A percentile compares a stretch with the other conserved stretches of the same genome.
phyloP scores from a whole-genome alignment of 2,888 invertebrate species.

The Macrosiphum euphorbiae region DNA sequence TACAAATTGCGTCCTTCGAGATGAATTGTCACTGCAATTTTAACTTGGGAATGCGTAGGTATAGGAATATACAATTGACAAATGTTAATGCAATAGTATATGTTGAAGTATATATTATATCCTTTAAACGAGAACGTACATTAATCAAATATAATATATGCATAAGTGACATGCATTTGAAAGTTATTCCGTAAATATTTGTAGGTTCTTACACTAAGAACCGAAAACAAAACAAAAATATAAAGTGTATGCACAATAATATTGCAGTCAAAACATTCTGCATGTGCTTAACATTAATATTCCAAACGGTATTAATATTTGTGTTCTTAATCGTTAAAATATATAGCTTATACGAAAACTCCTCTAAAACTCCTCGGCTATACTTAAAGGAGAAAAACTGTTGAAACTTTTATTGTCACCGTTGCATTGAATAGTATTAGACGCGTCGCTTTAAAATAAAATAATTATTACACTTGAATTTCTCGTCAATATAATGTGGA shows the following conservation, averaged over 20 bases:
- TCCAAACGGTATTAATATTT: neutral
- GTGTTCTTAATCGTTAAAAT: neutral
- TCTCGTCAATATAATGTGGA: neutral
- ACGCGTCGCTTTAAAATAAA: neutral
- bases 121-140: neutral
- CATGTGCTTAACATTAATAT: neutral
- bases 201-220: neutral
- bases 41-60: neutral
- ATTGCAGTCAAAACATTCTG: neutral
- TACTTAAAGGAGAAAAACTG: neutral
- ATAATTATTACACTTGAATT: slow-evolving; percentile 7
- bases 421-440: neutral
- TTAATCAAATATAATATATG: slow-evolving; percentile 31
- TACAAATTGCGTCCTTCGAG: neutral
- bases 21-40: neutral
- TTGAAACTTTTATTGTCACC: neutral
- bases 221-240: neutral
- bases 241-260: neutral
- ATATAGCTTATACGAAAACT: neutral
- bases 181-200: slow-evolving; percentile 25
- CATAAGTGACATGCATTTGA: neutral
- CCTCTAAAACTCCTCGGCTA: neutral
- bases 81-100: neutral
- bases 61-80: neutral
- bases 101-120: neutral